Evolutionary conservation across 2,113 vertebrate species (phyloP), one percentile per base, ranked within the genome.

Genomic region (Lucifuga dentata): DNA sequence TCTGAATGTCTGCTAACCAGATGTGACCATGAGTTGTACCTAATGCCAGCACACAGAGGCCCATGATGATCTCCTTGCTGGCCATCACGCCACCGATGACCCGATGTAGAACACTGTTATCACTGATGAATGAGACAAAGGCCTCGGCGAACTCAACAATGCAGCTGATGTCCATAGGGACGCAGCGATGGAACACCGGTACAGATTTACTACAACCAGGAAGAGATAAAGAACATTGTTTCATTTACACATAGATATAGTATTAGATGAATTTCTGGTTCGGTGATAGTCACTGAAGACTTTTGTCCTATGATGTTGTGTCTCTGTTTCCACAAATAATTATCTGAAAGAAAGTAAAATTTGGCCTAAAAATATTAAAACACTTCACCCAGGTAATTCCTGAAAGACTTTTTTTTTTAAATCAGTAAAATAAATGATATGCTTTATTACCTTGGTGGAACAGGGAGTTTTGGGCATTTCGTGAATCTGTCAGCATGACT

Each of bases 31-130:
- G 24, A 11, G 35, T 94, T 55, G 5, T 85, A 99, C 98, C 97
- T 93, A 99, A 93, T 86, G 98, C 95, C 80, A 99, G 94, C 81
- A 98, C 82, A 89, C 98, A 99, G 88, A 99, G 95, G 89, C 95
- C 96, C 93, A 99, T 94, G 91, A 99, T 99, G 92, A 98, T 97
- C 91, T 98, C 97, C 94, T 97, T 99, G 94, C 96, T 98, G 92
- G 96, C 95, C 96, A 99, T 95, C 91, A 99, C 95, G 85, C 98
- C 97, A 73, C 95, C 93, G 83, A 97, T 92, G 90, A 98, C 92
- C 83, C 96, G 94, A 84, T 96, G 95, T 90, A 98, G 90, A 86
- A 94, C 92, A 74, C 92, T 97, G 95, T 97, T 96, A 94, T 99
- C 97, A 82, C 94, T 95, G 92, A 99, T 93, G 86, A 98, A 97